Evolutionary conservation across 2,113 vertebrate species (phyloP).

Genomic region (Poecile atricapillus): DNA sequence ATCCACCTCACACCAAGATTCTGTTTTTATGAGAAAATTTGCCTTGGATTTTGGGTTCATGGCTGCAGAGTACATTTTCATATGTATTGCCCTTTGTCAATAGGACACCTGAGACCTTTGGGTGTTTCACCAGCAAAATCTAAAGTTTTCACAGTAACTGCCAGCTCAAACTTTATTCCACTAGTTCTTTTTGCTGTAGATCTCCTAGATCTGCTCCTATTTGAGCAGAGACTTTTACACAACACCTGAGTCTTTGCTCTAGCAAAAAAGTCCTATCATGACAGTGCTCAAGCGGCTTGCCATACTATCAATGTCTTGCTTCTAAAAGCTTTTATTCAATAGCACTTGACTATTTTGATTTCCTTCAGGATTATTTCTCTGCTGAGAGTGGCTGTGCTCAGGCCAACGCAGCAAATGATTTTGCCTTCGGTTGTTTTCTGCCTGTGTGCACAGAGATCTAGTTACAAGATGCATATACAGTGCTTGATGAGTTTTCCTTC

Average conservation of each 20-base stretch:
- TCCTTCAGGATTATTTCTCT: background rate
- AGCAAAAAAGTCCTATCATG: background rate
- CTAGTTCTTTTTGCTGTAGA: background rate
- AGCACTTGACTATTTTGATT: background rate
- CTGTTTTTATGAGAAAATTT: background rate
- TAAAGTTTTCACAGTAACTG: background rate
- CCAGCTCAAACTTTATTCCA: background rate
- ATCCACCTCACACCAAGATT: background rate
- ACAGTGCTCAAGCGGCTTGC: background rate
- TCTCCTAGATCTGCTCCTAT: background rate
- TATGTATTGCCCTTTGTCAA: background rate
- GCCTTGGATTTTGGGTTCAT: background rate
- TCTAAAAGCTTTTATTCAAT: background rate
- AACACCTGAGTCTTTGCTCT: background rate
- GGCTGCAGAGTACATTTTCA: background rate
- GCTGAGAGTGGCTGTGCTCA: background rate
- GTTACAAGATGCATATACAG: background rate
- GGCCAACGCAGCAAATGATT: background rate
- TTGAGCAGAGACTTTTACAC: background rate
- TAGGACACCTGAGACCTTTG: background rate
- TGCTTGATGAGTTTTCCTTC: background rate
- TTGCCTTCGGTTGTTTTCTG: background rate
- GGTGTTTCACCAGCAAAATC: background rate
- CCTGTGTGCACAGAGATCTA: rapidly evolving
- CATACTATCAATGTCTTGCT: background rate